Base-by-base conservation (phyloP, 2,797 vertebrate species). In the Hyperoplus lanceolatus region DNA sequence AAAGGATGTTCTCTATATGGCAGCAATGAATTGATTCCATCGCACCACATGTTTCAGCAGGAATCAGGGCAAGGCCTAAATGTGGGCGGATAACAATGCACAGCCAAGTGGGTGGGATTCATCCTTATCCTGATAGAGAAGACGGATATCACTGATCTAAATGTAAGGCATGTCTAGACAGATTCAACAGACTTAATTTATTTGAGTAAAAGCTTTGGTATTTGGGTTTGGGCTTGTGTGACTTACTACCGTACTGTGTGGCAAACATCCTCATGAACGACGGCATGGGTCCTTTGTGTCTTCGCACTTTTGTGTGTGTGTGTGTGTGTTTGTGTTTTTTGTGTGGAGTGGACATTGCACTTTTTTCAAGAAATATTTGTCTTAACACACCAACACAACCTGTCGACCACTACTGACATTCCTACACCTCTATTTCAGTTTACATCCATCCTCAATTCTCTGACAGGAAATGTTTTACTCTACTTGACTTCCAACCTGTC, bases 401-500 rank as follows among this genome's bases (percentile, higher is more conserved):
- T 77, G 72, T 77, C 51, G 18, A 76, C 86, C 78, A 78, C 68
- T 13, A 42, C 82, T 55, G 64, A 83, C 84, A 90, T 88, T 86
- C 74, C 82, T 78, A 21, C 78, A 14, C 60, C 71, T 78, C 14
- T 73, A 46, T 80, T 77, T 74, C 61, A 48, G 56, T 82, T 84
- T 66, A 56, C 67, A 73, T n/a, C n/a, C 79, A 48, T 77, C 63
- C 53, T 8, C 46, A 80, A 73, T 74, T 45, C 45, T 79, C 73
- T 68, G 70, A 87, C 79, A 73, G 69, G 62, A 86, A 79, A 79
- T 57, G 38, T 76, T 88, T 84, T 41, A 83, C 46, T 68, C 38
- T 55, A 41, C 67, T 64, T 73, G 39, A 79, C 80, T 83, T 78
- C 83, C 49, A 84, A 75, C 73, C 29, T 73, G 55, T 63, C 57